Base-by-base conservation (phyloP, 2,113 vertebrate genomes). In the Bettongia penicillata region DNA sequence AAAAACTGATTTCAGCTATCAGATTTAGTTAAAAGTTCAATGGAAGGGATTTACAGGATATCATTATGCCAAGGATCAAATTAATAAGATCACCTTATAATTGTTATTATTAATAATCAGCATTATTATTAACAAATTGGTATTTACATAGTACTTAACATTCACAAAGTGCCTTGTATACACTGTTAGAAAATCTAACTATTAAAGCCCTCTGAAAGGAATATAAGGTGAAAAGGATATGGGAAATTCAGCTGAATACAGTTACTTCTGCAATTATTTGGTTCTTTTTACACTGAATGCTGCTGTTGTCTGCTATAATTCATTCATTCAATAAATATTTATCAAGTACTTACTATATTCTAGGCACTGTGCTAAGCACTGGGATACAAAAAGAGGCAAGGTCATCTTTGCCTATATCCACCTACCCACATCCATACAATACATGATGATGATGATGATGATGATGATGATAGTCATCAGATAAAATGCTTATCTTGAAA, bases 331-430 rank as follows among this genome's bases (percentile, higher is more conserved):
- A 43, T 43, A 84, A 77, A 77, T n/a, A 68, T 28, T 57, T 57
- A 55, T 61, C 14, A 77, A 77, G 31, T n/a, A 77, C 37, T 77
- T 77, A 77, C 31, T 77, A n/a, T n/a, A 14, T 77, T 77, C 37
- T 16, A 77, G 37, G 37, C 37, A 77, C 37, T 77, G 37, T n/a
- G 61, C 37, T 77, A 68, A 84, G 11, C 48, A 48, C 48, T 48
- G 57, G 28, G 57, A 68, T 68, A 12, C 19, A 84, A 84, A 84
- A 84, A 43, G 37, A 77, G 68, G n/a, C 68, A 84, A 84, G 68
- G 68, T 84, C 97, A 97, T 95, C 92, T 93, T 77, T 89, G 89
- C 91, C 11, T 68, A 68, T 89, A 93, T 89, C 77, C 77, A 61
- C 90, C 96, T 89, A 93, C 57, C 89, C 57, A 61, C 89, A 95